A percentile compares a stretch with the other conserved stretches of the same genome.
Conservation (phyloP, 2,113 vertebrate species). For the Oncorhynchus gorbuscha region DNA sequence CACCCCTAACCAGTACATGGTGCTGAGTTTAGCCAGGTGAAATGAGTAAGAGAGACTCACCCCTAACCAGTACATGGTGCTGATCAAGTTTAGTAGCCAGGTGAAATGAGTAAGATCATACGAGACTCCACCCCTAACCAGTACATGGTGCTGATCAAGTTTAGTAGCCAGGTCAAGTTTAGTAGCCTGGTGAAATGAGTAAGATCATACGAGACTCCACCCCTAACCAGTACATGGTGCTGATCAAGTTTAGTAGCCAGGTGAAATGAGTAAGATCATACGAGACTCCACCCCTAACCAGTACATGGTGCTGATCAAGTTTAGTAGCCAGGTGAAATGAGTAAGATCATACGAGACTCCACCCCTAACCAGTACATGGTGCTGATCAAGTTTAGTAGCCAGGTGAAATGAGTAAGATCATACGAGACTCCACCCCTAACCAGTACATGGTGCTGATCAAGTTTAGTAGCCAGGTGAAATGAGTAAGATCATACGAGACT, state of each 20-base stretch:
- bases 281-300: slow-evolving; percentile 95
- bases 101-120: slow-evolving; percentile 53
- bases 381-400: slow-evolving; percentile 90
- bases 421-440: slow-evolving; percentile 91
- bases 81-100: slow-evolving; percentile 93
- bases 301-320: slow-evolving; percentile 98
- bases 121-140: slow-evolving; percentile 95
- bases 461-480: slow-evolving; percentile 85
- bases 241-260: slow-evolving; percentile 93
- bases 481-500: slow-evolving; percentile 71
- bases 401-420: slow-evolving; percentile 69
- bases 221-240: slow-evolving; percentile 97
- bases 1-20: slow-evolving; percentile 98
- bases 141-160: slow-evolving; percentile 98
- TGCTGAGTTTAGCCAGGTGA: slow-evolving; percentile 91
- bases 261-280: slow-evolving; percentile 53
- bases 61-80: slow-evolving; percentile 97
- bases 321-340: slow-evolving; percentile 82
- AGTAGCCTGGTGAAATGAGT: slow-evolving; percentile 73
- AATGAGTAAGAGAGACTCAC: slow-evolving; percentile 78
- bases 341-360: slow-evolving; percentile 75
- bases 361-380: slow-evolving; percentile 99
- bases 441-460: slow-evolving; percentile 98
- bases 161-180: slow-evolving; percentile 87
- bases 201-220: slow-evolving; percentile 81